Evolutionary conservation across 1,140 invertebrate genomes (phyloP), one percentile per base, ranked within the genome.

Genomic region (Drosophila albomicans): DNA sequence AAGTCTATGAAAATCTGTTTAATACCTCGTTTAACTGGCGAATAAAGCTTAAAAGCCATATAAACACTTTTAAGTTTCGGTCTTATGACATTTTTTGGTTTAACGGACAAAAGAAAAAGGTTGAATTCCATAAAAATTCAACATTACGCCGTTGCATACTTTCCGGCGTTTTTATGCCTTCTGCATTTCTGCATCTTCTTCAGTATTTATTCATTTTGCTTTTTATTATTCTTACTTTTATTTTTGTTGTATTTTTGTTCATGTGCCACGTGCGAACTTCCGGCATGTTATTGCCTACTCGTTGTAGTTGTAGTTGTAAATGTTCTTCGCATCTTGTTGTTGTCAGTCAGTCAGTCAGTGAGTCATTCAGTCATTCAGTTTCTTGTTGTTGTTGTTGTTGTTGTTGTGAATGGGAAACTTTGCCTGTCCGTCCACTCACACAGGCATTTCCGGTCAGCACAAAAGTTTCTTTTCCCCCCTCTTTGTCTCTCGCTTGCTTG

Each of bases 361-460:
- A 71, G 63, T 65, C 80, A 45, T 38, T 10, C 57, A 20, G 38
- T 20, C 41, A 8, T 35, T 57, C 30, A 28, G 10, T 48, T 38
- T 43, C 38, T 58, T 43, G 52, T 63, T 69, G 20, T 10, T 43
- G 56, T 58, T 43, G 52, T 63, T 69, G 20, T 10, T 43, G 56
- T 58, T 43, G 46, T 68, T 69, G 71, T 46, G 71, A n/a, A 54
- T 67, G 58, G 13, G 54, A 78, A 84, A 82, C 72, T 80, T 84
- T 84, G 72, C 58, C 79, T 68, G 78, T 78, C 68, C 67, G 63
- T 51, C 57, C 61, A 62, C 59, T 63, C 67, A 78, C 74, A 56
- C 73, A 51, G 84, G 82, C 82, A 79, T 84, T 88, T 88, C 84
- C 84, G 84, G 84, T 87, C 80, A 82, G 80, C 75, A 71, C 54